Evolutionary conservation across 2,888 invertebrate species (phyloP).

Genomic region (Pandemis corylana): DNA sequence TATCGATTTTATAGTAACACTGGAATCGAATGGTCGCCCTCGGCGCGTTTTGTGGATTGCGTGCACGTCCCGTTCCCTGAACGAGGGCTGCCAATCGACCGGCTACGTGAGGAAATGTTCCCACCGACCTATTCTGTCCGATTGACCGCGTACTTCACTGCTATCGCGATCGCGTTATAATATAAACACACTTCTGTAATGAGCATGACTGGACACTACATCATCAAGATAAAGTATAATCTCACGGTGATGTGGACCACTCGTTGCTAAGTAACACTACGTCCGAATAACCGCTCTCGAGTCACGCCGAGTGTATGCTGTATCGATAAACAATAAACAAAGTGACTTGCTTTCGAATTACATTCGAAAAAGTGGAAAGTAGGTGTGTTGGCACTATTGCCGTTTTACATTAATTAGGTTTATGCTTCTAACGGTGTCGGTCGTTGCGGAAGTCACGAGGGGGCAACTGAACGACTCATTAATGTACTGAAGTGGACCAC

Average conservation of each 20-base stretch:
- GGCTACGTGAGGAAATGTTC: constrained; percentile 69
- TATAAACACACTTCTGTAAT: constrained; percentile 16
- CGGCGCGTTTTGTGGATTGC: constrained; percentile 63
- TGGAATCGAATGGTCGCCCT: constrained; percentile 49
- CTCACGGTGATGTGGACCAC: constrained; percentile 14
- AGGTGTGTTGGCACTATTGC: constrained; percentile 52
- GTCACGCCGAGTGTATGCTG: constrained; percentile 26
- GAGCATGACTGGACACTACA: constrained; percentile 23
- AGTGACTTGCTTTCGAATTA: constrained; percentile 51
- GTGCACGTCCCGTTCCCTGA: constrained; percentile 69
- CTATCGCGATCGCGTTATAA: constrained; percentile 13
- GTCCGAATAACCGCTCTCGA: constrained; percentile 22
- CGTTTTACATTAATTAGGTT: constrained; percentile 71
- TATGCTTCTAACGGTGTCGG: constrained; percentile 62
- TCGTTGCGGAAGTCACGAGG: constrained; percentile 57
- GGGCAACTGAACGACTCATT: constrained; percentile 63
- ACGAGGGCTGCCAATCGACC: constrained; percentile 61
- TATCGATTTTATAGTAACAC: constrained; percentile 55
- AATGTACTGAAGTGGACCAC: constrained; percentile 67
- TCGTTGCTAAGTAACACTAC: constrained; percentile 9
- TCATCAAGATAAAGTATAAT: constrained; percentile 8
- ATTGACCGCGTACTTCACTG: constrained; percentile 42
- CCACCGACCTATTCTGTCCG: constrained; percentile 58
- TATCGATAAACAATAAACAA: constrained; percentile 57
- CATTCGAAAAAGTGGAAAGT: constrained; percentile 50